phyloP scores from a whole-genome alignment of 2,113 vertebrate genomes.

The Pangasianodon hypophthalmus region DNA sequence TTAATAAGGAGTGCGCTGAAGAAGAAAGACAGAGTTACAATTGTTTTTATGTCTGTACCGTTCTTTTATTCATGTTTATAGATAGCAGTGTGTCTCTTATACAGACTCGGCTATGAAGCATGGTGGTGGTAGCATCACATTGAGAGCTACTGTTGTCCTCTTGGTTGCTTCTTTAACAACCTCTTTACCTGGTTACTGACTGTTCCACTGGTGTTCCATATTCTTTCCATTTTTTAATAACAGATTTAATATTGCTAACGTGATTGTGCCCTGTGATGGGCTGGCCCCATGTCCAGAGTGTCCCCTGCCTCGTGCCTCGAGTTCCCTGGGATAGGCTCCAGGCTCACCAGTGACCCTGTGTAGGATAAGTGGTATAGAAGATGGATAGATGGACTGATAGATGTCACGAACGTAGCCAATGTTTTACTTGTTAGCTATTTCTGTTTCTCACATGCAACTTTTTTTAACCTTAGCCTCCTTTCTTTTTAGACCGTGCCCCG shows the following conservation, averaged over 20 bases:
- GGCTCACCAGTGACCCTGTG: no score
- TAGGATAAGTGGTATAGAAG: no score
- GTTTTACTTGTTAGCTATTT: neutral
- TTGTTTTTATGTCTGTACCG: no score
- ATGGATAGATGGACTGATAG: no score
- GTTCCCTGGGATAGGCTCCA: no score
- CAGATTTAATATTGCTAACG: neutral
- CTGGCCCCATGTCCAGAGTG: no score
- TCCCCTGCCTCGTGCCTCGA: no score
- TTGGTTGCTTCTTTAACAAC: neutral
- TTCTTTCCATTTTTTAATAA: neutral
- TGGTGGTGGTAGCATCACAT: neutral
- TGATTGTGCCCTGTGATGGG: no score
- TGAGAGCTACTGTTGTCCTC: neutral
- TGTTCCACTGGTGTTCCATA: neutral
- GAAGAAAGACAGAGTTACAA: neutral
- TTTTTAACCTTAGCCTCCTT: slow-evolving; percentile 25
- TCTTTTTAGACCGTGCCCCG: slow-evolving; percentile 69
- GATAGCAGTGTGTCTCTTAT: neutral
- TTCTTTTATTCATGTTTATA: no score
- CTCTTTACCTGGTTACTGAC: neutral
- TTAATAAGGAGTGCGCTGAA: neutral
- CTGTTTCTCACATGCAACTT: neutral
- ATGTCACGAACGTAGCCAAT: no score
- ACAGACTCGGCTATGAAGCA: neutral